Base-by-base conservation (phyloP, 2,113 vertebrate species). In the Oryzias celebensis region DNA sequence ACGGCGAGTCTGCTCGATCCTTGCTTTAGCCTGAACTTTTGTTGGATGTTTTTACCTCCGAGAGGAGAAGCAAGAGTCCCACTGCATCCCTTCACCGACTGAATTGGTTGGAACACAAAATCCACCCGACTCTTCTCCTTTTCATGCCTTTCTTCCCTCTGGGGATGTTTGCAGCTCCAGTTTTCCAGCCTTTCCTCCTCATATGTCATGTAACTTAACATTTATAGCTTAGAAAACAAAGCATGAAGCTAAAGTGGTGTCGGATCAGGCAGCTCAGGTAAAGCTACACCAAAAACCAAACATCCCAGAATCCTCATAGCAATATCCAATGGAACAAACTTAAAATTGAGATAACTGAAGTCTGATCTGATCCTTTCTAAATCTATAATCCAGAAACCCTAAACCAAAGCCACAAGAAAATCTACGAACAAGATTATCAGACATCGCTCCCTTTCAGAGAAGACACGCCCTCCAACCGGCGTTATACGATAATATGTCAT, bases 231-330 rank as follows among this genome's bases (percentile, higher is more conserved):
- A 71, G 78, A 81, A 82, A 62, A 73, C 64, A n/a, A 58, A 62
- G 46, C 71, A 57, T 43, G 43, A 56, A 81, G 65, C 47, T 55
- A 28, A 68, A 73, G 68, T 61, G 63, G 14, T 56, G 52, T 48
- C 49, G n/a, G 69, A 57, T 63, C 47, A 68, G 53, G 72, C 67
- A 72, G 63, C 82, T 87, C 85, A 86, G 86, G 87, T 85, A 83
- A 52, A 68, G 46, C 55, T 73, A 42, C 62, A 80, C 87, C 85
- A 85, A 89, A 90, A 77, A 80, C 77, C 74, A 76, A 79, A 80
- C 58, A 70, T 78, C 48, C 65, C 66, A 78, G 36, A 85, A 72
- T 78, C 73, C 57, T 84, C 54, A 56, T 57, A 18, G 2, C 56
- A 51, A 66, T 45, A 56, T 60, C 52, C 56, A 58, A 24, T 68